Evolutionary conservation across 2,888 invertebrate genomes (phyloP), one percentile per base, ranked within the genome.

Genomic region (Ypsolopha sequella): DNA sequence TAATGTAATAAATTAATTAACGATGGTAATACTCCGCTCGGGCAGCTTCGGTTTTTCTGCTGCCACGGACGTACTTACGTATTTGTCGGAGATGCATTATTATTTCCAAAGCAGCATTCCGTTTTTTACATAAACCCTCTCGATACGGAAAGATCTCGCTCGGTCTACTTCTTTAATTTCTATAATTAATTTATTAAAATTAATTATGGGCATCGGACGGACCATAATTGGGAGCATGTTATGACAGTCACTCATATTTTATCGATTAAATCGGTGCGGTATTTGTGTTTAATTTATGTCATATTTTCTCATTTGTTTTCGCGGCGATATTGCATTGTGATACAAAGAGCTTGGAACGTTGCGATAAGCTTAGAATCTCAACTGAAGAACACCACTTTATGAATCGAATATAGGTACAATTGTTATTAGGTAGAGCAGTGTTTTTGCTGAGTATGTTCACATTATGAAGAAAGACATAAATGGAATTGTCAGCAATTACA

Each of bases 1-100:
- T 80, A 81, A 84, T 81, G 80, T 80, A 81, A 82, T 81, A 79
- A 81, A 84, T 81, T 78, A 82, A 82, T 82, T 81, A 81, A 69
- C 73, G 76, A 80, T 80, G 77, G 76, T 77, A 77, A 78, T 80
- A 75, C 70, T 62, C 74, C 76, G 80, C 74, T 24, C 71, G 68
- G 73, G 65, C 66, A 68, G 65, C 60, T 73, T 66, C 62, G 61
- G 68, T 79, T 80, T 80, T 81, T 81, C 68, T 67, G 59, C 58
- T 56, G 65, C 63, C 72, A 72, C 68, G 47, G 13, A 34, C 41
- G 48, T 41, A 46, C 38, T 68, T 62, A 64, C 62, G 63, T 68
- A 70, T 71, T 74, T 68, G 70, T 75, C 66, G 57, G 64, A 65
- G 61, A 67, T 72, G 71, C 72, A 72, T 77, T 76, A 70, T 75